Percentiles rank a stretch among this genome's conserved stretches.
These are phyloP conservation scores for Heliconius eleuchia DNA, from an alignment of 1,140 invertebrate genomes.

Conservation along the genomic window DNA sequence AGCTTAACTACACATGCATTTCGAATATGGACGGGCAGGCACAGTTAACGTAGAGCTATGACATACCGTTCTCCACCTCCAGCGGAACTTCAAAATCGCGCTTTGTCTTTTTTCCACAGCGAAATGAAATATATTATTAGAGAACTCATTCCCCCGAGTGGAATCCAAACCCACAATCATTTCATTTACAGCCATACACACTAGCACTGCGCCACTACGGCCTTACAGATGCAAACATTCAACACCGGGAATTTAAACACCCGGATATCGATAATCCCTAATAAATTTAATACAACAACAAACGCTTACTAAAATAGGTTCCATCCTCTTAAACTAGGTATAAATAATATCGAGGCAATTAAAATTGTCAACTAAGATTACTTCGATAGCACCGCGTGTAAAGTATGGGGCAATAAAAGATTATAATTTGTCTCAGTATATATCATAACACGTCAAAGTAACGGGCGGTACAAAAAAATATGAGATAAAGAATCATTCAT, in stretches of 20 bases:
- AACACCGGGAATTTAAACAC: not conserved
- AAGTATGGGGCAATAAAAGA: conserved; percentile 27
- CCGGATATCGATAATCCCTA: conserved; percentile 3
- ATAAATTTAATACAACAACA: not conserved
- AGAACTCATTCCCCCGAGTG: no score
- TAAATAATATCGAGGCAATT: conserved; percentile 39
- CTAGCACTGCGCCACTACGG: no score
- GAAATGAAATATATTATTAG: no score
- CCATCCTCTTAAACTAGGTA: conserved; percentile 27
- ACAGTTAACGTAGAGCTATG: no score
- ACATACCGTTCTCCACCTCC: no score
- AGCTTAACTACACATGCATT: no score
- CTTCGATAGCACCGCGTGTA: conserved; percentile 24
- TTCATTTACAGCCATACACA: no score
- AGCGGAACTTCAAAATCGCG: no score
- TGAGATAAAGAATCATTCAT: not conserved
- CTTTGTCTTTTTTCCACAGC: no score
- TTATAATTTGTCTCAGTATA: not conserved
- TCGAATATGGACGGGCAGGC: no score
- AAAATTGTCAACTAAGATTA: conserved; percentile 47
- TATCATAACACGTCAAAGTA: conserved; percentile 15
- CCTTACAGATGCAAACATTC: no score
- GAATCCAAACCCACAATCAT: no score
- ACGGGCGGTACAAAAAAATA: not conserved
- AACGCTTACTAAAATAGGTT: not conserved